A percentile compares a stretch with the other conserved stretches of the same genome.
Conservation (phyloP, 1,140 invertebrate species). For the Planococcus citri region DNA sequence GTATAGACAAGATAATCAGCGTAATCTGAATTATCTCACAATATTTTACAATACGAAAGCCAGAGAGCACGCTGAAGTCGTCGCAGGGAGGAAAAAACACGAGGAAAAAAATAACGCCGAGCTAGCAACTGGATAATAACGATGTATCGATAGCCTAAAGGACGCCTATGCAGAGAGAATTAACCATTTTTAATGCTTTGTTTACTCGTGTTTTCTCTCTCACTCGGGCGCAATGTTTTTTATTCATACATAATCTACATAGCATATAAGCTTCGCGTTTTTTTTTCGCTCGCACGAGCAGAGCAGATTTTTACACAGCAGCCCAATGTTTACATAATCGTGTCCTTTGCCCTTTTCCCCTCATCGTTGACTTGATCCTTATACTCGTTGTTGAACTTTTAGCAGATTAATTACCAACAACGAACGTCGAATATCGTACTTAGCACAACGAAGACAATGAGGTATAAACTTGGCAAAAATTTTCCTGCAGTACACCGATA, state of each 20-base stretch:
- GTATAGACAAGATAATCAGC: slow-evolving; percentile 1
- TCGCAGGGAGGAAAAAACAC: neutral
- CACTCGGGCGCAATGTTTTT: neutral
- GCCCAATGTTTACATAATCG: too few species aligned
- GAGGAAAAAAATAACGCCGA: neutral
- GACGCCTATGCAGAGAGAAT: neutral
- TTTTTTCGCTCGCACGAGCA: too few species aligned
- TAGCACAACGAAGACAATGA: too few species aligned
- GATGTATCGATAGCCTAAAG: neutral
- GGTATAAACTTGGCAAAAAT: too few species aligned
- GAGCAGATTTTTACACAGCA: too few species aligned
- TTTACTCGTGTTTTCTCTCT: neutral
- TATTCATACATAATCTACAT: neutral
- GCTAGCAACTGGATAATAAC: neutral
- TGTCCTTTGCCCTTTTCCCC: too few species aligned
- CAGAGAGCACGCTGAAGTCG: neutral
- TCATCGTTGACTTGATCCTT: too few species aligned
- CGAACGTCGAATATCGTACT: too few species aligned
- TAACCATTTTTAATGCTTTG: neutral
- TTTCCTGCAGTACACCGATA: too few species aligned
- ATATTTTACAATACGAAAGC: neutral
- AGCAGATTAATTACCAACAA: too few species aligned
- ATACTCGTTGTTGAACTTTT: too few species aligned
- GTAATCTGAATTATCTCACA: slow-evolving; percentile 7
- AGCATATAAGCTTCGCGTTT: too few species aligned